Conservation (phyloP, 2,797 vertebrate species). For the Morus bassanus region DNA sequence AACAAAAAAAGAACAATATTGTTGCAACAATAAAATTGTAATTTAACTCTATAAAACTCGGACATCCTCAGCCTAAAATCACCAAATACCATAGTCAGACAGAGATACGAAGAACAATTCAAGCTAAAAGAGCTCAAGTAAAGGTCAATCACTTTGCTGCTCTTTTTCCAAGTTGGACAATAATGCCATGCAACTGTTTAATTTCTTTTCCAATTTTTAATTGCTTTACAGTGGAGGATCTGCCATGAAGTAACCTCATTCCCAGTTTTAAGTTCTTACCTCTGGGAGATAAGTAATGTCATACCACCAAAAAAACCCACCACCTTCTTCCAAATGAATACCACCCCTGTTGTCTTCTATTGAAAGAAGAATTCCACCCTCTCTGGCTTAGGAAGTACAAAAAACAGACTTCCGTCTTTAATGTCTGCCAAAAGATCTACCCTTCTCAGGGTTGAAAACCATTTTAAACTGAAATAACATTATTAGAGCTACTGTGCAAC, state of each 20-base stretch:
- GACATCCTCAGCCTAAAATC: not conserved
- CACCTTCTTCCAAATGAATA: not conserved
- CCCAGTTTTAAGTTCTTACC: not conserved
- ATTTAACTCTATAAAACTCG: not conserved
- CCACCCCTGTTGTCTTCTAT: not conserved
- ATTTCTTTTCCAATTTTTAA: not conserved
- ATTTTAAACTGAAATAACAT: not conserved
- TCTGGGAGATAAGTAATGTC: not conserved
- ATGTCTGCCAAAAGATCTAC: not conserved
- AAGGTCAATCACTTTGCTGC: not conserved
- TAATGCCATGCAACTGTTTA: not conserved
- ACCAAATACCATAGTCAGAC: not conserved
- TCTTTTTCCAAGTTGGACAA: not conserved
- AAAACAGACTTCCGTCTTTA: not conserved
- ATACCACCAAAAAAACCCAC: not conserved
- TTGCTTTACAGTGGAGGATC: not conserved
- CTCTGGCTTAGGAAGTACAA: not conserved
- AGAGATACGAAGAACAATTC: not conserved
- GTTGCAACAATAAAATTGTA: not conserved
- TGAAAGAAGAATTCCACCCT: not conserved
- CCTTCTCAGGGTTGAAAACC: not conserved
- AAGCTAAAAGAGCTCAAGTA: not conserved
- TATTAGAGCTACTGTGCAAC: not conserved
- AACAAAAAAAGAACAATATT: not conserved
- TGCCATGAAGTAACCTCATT: not conserved